phyloP scores from a whole-genome alignment of 2,888 invertebrate genomes.

The Athalia circularis region DNA sequence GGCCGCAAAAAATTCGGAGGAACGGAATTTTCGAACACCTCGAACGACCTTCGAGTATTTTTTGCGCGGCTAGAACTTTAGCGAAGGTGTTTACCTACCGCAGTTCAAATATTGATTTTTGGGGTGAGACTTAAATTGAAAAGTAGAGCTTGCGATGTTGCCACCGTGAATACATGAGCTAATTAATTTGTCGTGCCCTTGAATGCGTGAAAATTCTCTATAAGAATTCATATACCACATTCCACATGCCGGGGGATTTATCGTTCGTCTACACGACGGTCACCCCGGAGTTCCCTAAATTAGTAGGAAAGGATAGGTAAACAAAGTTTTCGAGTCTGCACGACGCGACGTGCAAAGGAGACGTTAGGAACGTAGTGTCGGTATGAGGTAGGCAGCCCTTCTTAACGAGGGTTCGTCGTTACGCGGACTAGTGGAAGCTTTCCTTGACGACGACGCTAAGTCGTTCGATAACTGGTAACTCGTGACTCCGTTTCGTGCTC shows the following conservation, averaged over 20 bases:
- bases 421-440: constrained; percentile 26
- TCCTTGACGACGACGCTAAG: constrained; percentile 21
- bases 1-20: too few species aligned
- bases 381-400: constrained; percentile 5
- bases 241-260: not conserved
- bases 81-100: too few species aligned
- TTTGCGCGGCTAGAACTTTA: too few species aligned
- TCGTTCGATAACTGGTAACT: constrained; percentile 20
- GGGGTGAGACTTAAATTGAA: too few species aligned
- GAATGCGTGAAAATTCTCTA: too few species aligned
- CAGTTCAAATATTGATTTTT: too few species aligned
- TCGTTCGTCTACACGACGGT: constrained; percentile 6
- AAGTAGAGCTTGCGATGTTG: too few species aligned
- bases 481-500: constrained; percentile 28
- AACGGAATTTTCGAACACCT: too few species aligned
- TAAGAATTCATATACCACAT: not conserved
- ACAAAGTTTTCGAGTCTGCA: constrained; percentile 36
- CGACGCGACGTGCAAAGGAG: constrained; percentile 24
- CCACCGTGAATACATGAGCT: too few species aligned
- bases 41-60: too few species aligned
- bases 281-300: constrained; percentile 21
- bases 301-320: constrained; percentile 28
- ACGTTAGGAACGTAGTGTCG: constrained; percentile 11
- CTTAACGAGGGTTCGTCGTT: constrained; percentile 38
- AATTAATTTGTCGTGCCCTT: not conserved